These are phyloP conservation scores for Megaceryle alcyon DNA, from an alignment of 2,797 vertebrate species.

Conservation along the genomic window DNA sequence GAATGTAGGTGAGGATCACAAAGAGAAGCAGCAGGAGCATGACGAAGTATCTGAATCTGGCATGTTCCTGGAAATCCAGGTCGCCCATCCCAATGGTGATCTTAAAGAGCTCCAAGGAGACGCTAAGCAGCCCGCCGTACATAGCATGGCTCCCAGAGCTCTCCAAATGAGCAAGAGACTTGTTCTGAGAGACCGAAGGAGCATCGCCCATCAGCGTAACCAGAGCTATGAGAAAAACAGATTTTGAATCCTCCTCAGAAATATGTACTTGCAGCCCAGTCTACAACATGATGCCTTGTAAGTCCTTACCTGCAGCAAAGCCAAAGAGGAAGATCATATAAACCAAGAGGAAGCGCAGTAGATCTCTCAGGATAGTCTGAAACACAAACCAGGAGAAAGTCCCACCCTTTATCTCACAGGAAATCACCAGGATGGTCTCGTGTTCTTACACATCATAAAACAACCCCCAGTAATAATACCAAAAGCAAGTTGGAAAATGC, in stretches of 20 bases:
- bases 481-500: background rate
- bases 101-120: constrained; percentile 92
- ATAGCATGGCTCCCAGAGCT: constrained; percentile 14
- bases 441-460: background rate
- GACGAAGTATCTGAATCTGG: constrained; percentile 85
- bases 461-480: background rate
- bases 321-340: constrained; percentile 93
- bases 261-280: background rate
- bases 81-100: constrained; percentile 98
- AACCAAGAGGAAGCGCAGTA: constrained; percentile 90
- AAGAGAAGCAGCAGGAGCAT: constrained; percentile 89
- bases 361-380: constrained; percentile 92
- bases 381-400: constrained; percentile 23
- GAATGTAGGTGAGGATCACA: constrained; percentile 92
- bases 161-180: background rate
- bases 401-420: background rate
- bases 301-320: constrained; percentile 90
- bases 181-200: background rate
- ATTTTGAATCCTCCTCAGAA: background rate
- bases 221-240: constrained; percentile 79
- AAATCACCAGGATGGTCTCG: background rate
- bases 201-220: constrained; percentile 85
- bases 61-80: constrained; percentile 88
- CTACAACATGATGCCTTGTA: fast-evolving
- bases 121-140: constrained; percentile 80